Conservation (phyloP, 2,888 invertebrate genomes). For the Epistrophe grossulariae region DNA sequence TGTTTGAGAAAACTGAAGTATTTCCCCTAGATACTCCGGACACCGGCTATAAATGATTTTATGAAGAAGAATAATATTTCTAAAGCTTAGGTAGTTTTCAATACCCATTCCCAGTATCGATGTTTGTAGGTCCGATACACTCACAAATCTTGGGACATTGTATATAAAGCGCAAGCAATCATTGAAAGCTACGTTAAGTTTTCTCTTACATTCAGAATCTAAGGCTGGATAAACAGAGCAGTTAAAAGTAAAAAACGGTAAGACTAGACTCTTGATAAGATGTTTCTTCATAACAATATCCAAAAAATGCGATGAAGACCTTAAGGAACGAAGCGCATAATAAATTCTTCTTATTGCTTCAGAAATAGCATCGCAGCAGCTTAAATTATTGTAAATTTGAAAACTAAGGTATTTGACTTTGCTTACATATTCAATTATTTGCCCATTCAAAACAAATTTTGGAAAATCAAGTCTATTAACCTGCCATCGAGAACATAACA, state of each 20-base stretch:
- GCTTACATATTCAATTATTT: background rate
- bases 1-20: background rate
- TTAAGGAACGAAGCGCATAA: background rate
- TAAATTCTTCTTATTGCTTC: background rate
- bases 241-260: background rate
- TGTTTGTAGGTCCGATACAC: background rate
- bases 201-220: background rate
- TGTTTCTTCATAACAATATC: too few relatives aligned
- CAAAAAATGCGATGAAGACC: too few relatives aligned
- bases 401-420: background rate
- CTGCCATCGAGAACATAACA: background rate
- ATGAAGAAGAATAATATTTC: background rate
- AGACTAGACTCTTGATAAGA: background rate
- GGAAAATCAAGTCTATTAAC: background rate
- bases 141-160: background rate
- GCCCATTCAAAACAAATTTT: background rate
- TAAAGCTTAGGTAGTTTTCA: background rate
- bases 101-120: background rate
- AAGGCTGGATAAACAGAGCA: background rate
- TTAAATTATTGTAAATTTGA: background rate
- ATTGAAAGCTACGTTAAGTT: slow-evolving; percentile 2
- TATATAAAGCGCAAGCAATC: background rate
- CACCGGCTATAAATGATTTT: background rate
- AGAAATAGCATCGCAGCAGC: background rate
- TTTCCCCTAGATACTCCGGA: background rate